Conservation (phyloP, 2,797 vertebrate species). For the Bryconaethiops microstoma region DNA sequence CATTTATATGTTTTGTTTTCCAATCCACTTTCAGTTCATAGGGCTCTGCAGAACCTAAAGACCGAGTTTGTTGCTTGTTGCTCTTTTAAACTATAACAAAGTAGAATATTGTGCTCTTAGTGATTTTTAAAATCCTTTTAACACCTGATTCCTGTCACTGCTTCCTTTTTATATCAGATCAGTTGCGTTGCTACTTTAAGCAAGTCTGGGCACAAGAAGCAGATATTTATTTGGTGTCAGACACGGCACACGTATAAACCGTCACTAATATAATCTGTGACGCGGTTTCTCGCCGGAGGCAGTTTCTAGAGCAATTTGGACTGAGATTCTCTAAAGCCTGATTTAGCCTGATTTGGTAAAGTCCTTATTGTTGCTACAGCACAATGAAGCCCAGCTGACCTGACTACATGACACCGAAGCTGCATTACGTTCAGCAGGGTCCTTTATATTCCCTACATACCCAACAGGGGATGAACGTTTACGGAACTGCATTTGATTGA, state of each 20-base stretch:
- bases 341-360: background rate
- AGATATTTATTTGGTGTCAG: conserved; percentile 74
- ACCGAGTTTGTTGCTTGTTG: background rate
- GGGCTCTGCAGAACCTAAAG: background rate
- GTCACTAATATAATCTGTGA: conserved; percentile 36
- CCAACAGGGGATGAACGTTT: too few relatives aligned
- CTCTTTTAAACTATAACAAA: background rate
- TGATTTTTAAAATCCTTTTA: background rate
- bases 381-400: background rate
- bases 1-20: too few relatives aligned
- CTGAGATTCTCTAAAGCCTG: background rate
- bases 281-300: conserved; percentile 19
- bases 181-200: background rate
- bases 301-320: conserved; percentile 16
- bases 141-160: background rate
- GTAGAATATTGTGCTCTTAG: conserved; percentile 1
- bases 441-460: too few relatives aligned
- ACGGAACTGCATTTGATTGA: too few relatives aligned
- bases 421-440: too few relatives aligned
- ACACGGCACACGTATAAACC: conserved; percentile 70
- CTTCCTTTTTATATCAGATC: background rate
- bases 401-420: background rate
- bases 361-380: background rate
- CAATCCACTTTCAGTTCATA: background rate
- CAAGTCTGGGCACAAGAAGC: conserved; percentile 63